Evolutionary conservation across 2,797 vertebrate species (phyloP), one percentile per base, ranked within the genome.

Genomic region (Gadopsis marmoratus): DNA sequence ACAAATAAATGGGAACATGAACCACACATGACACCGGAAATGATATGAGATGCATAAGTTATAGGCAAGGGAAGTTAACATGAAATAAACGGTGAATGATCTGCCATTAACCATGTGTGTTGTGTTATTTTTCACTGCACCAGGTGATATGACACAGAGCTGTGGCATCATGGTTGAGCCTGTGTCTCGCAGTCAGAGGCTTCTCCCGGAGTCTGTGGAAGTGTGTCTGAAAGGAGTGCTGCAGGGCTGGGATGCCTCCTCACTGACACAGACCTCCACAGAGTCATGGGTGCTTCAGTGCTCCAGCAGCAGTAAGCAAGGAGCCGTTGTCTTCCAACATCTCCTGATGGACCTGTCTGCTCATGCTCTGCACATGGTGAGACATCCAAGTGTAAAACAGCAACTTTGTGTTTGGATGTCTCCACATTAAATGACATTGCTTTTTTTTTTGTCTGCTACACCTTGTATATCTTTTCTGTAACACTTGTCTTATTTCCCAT

Each of bases 271-370:
- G 53, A 83, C 93, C 21, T 62, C 86, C 21, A 92, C 95, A 0
- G 96, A 98, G 67, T 96, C 91, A 56, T 99, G 98, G 98, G 71
- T 97, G 65, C 81, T 99, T 31, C 95, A 85, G 65, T 88, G 86
- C 82, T 75, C 89, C 0, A 63, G 77, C 37, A 88, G 78, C 71
- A 60, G 55, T n/a, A 82, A 82, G 0, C 21, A 78, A 17, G 81
- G 1, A 9, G 81, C 82, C 33, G 69, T 39, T 55, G 81, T 88
- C 66, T 95, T 98, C 84, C 92, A 90, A 54, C 89, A 93, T 16
- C 93, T 98, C 43, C 76, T 97, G 11, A 89, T 66, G 74, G 92
- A 87, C 19, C 87, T 97, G 7, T 76, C 91, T 45, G 53, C 86
- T 72, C 86, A 91, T 77, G 87, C 87, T 54, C 81, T 96, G 73